phyloP scores from a whole-genome alignment of 2,113 vertebrate species.

The Asarcornis scutulata region DNA sequence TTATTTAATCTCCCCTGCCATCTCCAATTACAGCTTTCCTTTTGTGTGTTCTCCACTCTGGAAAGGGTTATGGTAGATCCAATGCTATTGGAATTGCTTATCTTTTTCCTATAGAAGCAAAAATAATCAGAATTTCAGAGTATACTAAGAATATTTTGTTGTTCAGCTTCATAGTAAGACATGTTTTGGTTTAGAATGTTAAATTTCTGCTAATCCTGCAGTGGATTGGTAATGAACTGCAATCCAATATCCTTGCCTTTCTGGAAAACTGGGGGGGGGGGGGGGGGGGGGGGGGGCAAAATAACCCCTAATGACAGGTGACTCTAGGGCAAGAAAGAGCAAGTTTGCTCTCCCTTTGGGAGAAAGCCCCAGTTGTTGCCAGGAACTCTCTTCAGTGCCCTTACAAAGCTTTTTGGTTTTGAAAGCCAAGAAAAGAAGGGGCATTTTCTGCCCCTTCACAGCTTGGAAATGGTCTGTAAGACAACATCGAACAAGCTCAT shows the following conservation, averaged over 20 bases:
- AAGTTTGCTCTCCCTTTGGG: background rate
- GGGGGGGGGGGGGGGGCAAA: no score
- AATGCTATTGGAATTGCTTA: background rate
- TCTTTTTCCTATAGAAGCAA: background rate
- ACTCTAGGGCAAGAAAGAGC: background rate
- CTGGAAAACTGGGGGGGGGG: background rate
- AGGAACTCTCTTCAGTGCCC: background rate
- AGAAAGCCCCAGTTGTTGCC: background rate
- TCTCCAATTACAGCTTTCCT: conserved; percentile 34
- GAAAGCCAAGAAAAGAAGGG: background rate
- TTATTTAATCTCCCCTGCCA: conserved; percentile 15
- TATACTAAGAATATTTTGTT: background rate
- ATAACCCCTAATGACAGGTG: background rate
- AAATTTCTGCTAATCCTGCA: background rate
- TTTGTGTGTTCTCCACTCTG: background rate
- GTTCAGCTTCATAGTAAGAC: background rate
- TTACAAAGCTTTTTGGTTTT: background rate
- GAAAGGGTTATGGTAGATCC: background rate
- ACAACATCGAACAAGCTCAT: rapidly evolving
- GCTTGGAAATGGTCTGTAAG: background rate
- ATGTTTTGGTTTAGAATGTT: background rate
- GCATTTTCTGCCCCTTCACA: background rate
- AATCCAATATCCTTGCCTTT: background rate
- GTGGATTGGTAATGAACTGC: background rate
- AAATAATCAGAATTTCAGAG: background rate